Conservation (phyloP, 2,113 vertebrate species). For the Cepphus grylle region DNA sequence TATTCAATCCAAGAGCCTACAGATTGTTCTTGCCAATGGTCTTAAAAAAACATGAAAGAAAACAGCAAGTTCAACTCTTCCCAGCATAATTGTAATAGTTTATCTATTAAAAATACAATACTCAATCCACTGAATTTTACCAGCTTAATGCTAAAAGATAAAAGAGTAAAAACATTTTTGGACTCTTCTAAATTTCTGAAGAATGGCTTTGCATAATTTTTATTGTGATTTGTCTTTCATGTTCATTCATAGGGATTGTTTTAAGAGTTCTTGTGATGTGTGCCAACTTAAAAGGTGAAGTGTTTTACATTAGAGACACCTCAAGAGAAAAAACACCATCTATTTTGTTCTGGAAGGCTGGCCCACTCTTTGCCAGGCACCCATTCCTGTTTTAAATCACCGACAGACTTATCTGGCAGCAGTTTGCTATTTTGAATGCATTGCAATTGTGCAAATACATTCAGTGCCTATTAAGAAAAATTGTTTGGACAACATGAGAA, state of each 20-base stretch:
- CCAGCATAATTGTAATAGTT: neutral
- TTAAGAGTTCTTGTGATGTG: neutral
- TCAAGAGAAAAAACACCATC: neutral
- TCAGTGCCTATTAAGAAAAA: neutral
- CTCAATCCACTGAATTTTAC: neutral
- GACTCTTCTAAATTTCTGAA: neutral
- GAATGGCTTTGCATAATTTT: neutral
- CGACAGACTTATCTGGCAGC: neutral
- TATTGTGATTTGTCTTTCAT: neutral
- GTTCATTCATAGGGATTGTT: neutral
- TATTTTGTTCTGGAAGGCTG: neutral
- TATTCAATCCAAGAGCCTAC: slow-evolving; percentile 96
- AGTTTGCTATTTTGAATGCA: neutral
- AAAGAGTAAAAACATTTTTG: neutral
- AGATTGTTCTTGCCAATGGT: slow-evolving; percentile 98
- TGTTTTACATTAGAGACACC: neutral
- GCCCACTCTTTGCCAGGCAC: neutral
- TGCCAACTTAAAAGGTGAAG: slow-evolving; percentile 26
- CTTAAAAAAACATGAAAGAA: slow-evolving; percentile 64
- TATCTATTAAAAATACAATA: neutral
- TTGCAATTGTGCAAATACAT: neutral
- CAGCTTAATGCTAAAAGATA: neutral
- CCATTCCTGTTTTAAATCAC: neutral
- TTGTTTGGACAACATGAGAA: neutral
- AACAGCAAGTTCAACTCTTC: neutral